Conservation (phyloP, 2,797 vertebrate species). For the Gadopsis marmoratus region DNA sequence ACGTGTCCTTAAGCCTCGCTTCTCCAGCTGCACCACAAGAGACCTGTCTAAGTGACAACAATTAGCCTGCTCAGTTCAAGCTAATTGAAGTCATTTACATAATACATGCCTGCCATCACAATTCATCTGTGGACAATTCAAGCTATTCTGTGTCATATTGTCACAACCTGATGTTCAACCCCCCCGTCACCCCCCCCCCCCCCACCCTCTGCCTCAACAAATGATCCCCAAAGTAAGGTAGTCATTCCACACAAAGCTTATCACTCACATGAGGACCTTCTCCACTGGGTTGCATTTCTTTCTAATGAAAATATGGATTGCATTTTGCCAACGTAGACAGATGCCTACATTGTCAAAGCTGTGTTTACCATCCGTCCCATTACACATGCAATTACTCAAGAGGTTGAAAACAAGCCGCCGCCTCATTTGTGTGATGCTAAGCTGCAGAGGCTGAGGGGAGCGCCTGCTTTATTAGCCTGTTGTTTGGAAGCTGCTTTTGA, state of each 20-base stretch:
- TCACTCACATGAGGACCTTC: slow-evolving; percentile 44
- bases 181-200: background rate
- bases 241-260: slow-evolving; percentile 54
- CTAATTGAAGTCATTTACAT: slow-evolving; percentile 83
- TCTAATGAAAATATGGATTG: slow-evolving; percentile 63
- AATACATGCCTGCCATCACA: slow-evolving; percentile 72
- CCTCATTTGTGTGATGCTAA: slow-evolving; percentile 68
- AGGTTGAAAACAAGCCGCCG: slow-evolving; percentile 67
- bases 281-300: slow-evolving; percentile 23
- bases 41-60: slow-evolving; percentile 79
- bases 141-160: slow-evolving; percentile 65
- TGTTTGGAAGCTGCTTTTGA: slow-evolving; percentile 78
- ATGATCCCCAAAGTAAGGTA: slow-evolving; percentile 55
- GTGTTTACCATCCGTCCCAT: slow-evolving; percentile 74
- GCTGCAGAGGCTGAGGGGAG: slow-evolving; percentile 70
- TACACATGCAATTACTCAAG: slow-evolving; percentile 79
- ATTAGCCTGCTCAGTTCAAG: slow-evolving; percentile 82
- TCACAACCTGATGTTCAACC: slow-evolving; percentile 60
- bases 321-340: slow-evolving; percentile 66
- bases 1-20: slow-evolving; percentile 50
- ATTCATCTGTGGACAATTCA: slow-evolving; percentile 71
- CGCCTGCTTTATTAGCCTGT: slow-evolving; percentile 76
- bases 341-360: slow-evolving; percentile 69
- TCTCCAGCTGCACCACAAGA: slow-evolving; percentile 68
- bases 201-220: slow-evolving; percentile 27